These are phyloP conservation scores for Onychorhynchus coronatus DNA, from an alignment of 2,113 vertebrate genomes.

Conservation along the genomic window DNA sequence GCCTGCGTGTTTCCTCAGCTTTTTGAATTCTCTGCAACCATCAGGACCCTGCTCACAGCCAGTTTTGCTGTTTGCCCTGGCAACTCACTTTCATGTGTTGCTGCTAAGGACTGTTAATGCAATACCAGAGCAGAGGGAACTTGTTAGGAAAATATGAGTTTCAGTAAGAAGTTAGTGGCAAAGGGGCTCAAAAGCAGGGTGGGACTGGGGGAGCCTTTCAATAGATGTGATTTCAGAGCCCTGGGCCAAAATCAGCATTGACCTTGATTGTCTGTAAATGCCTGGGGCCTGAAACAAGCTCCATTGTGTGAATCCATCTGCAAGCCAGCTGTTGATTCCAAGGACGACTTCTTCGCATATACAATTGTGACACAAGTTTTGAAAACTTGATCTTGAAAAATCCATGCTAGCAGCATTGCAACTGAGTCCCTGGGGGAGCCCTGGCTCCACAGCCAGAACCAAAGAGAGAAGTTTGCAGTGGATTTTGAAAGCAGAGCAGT, in stretches of 20 bases:
- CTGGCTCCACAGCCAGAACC: background rate
- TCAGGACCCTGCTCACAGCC: background rate
- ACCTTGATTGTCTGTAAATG: slow-evolving; percentile 8
- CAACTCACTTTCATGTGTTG: background rate
- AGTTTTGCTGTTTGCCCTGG: background rate
- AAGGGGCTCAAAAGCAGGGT: background rate
- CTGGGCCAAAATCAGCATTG: background rate
- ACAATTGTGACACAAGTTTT: slow-evolving; percentile 24
- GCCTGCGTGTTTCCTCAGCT: background rate
- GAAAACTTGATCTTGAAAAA: slow-evolving; percentile 12
- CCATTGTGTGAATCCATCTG: slow-evolving; percentile 39
- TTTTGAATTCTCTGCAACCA: background rate
- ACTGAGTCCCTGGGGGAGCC: background rate
- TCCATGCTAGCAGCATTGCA: background rate
- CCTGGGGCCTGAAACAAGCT: slow-evolving; percentile 3
- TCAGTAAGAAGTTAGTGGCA: background rate
- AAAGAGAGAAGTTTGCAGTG: background rate
- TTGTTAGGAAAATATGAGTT: background rate
- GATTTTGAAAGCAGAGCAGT: slow-evolving; percentile 18
- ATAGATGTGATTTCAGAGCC: background rate
- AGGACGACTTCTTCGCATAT: background rate
- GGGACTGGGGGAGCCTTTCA: background rate
- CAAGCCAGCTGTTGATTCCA: slow-evolving; percentile 43
- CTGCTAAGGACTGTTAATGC: background rate
- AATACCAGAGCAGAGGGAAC: background rate